phyloP scores from a whole-genome alignment of 2,113 vertebrate species.

The Australoheros scitulus region DNA sequence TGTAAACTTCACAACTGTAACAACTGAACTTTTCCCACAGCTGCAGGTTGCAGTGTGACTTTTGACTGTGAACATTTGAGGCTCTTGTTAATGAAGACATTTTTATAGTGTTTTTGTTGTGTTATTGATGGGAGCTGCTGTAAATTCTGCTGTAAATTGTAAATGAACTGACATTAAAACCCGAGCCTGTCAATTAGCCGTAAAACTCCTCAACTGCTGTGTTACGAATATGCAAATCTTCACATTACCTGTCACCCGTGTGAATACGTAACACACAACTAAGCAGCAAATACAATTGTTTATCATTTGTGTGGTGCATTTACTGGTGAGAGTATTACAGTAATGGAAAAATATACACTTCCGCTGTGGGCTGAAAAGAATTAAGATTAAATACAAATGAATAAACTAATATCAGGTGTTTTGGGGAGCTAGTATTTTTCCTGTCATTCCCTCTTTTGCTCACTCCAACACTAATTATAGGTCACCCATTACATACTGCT shows the following conservation, averaged over 20 bases:
- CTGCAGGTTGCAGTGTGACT: not conserved
- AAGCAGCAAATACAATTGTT: not conserved
- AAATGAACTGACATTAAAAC: not conserved
- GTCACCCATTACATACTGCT: not conserved
- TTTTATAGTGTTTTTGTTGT: not conserved
- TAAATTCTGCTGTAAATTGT: not conserved
- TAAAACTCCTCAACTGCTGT: not conserved
- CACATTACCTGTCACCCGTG: not conserved
- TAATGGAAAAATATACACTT: not conserved
- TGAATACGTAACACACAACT: not conserved
- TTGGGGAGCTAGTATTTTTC: not conserved
- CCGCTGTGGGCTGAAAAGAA: not conserved
- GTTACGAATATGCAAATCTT: not conserved
- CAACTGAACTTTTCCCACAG: rapidly evolving
- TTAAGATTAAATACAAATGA: not conserved
- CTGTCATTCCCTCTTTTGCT: not conserved
- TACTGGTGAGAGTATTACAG: no score
- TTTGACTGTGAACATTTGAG: not conserved
- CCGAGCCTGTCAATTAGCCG: not conserved
- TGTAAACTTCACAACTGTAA: no score
- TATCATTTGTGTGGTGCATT: not conserved
- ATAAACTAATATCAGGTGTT: not conserved
- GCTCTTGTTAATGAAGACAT: not conserved
- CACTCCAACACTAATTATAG: not conserved
- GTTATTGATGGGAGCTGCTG: not conserved